Evolutionary conservation across 2,888 invertebrate genomes (phyloP).

Genomic region (Scaptomyza flava): DNA sequence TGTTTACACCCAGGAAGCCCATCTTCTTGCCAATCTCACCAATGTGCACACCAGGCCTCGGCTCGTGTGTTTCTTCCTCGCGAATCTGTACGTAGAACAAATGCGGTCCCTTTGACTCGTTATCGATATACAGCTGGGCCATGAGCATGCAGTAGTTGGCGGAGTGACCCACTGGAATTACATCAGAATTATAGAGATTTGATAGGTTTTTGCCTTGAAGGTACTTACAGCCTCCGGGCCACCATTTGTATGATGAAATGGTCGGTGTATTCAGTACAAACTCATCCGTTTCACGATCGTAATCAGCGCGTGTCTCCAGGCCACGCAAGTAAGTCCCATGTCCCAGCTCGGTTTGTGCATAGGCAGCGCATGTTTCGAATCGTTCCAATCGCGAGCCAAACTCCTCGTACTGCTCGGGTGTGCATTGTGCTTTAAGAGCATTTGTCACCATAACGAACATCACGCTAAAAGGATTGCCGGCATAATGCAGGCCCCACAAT

Average conservation of each 20-base stretch:
- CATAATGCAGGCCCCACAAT: slow-evolving; percentile 60
- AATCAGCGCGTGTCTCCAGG: slow-evolving; percentile 96
- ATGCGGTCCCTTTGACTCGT: slow-evolving; percentile 93
- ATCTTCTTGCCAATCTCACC: slow-evolving; percentile 98
- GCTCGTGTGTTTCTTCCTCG: slow-evolving; percentile 94
- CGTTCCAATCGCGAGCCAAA: slow-evolving; percentile 93
- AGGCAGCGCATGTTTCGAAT: slow-evolving; percentile 94
- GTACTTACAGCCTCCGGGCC: slow-evolving; percentile 96
- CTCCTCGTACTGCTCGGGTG: slow-evolving; percentile 92
- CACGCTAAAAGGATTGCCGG: slow-evolving; percentile 86
- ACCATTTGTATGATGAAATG: slow-evolving; percentile 96
- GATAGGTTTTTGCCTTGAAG: background rate
- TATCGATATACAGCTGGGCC: slow-evolving; percentile 94
- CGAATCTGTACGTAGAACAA: slow-evolving; percentile 97
- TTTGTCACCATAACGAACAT: slow-evolving; percentile 97
- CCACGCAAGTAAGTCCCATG: slow-evolving; percentile 96
- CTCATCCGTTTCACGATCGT: slow-evolving; percentile 91
- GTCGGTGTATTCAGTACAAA: slow-evolving; percentile 95
- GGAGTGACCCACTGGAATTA: slow-evolving; percentile 92
- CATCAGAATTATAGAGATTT: background rate
- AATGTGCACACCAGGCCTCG: slow-evolving; percentile 93
- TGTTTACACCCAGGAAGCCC: slow-evolving; percentile 95
- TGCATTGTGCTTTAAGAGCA: slow-evolving; percentile 93
- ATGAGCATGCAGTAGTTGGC: slow-evolving; percentile 95
- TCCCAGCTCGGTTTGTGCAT: slow-evolving; percentile 98